Evolutionary conservation across 2,888 invertebrate genomes (phyloP).

Genomic region (Troglohyphantes excavatus): DNA sequence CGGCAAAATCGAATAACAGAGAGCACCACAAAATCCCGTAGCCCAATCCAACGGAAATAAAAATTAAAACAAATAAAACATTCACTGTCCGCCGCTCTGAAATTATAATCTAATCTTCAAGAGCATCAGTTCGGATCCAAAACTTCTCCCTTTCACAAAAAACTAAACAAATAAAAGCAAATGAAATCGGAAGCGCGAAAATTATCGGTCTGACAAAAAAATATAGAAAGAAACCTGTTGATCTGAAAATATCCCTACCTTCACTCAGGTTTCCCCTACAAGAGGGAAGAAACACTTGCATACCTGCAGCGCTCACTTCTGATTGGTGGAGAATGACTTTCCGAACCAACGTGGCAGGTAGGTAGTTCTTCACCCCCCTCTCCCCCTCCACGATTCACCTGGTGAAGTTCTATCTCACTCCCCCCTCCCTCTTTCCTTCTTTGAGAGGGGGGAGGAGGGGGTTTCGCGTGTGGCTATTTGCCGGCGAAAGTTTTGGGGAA

Average conservation of each 20-base stretch:
- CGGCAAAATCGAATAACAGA: no score
- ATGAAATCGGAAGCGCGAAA: background rate
- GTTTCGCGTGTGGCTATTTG: background rate
- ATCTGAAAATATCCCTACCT: background rate
- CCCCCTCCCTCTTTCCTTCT: background rate
- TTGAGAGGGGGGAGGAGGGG: background rate
- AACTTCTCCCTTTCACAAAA: background rate
- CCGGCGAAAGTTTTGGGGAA: slow-evolving; percentile 35
- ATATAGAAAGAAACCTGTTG: slow-evolving; percentile 3
- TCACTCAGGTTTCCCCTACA: background rate
- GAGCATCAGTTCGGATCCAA: background rate
- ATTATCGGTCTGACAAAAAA: background rate
- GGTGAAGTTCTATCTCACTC: background rate
- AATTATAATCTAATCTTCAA: background rate
- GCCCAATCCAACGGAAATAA: no score
- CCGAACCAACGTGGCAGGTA: slow-evolving; percentile 70
- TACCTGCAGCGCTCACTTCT: slow-evolving; percentile 2
- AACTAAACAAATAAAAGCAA: background rate
- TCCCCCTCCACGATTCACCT: slow-evolving; percentile 11
- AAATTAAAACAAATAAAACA: background rate
- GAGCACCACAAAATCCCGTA: background rate
- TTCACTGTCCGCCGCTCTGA: background rate
- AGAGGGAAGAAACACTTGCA: background rate
- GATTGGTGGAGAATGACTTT: slow-evolving; percentile 45
- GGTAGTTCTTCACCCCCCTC: background rate